Evolutionary conservation across 2,113 vertebrate species (phyloP).

Genomic region (Antechinus stuartii): DNA sequence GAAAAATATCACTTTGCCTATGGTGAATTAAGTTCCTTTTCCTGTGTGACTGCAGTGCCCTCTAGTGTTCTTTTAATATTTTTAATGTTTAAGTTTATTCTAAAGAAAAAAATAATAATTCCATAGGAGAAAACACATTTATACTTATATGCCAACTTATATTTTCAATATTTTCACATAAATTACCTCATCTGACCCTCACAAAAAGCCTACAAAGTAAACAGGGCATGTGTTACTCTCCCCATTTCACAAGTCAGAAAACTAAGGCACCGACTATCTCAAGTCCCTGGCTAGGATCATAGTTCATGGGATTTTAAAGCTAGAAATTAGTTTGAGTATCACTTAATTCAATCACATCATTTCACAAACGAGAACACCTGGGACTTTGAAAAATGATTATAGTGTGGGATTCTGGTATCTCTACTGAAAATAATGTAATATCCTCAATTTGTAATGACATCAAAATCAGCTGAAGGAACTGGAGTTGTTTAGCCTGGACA

Average conservation of each 20-base stretch:
- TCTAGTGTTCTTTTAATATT: not conserved
- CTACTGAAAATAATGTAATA: not conserved
- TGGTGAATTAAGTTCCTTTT: not conserved
- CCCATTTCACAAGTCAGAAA: not conserved
- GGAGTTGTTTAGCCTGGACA: not conserved
- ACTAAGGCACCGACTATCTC: not conserved
- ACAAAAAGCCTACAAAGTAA: not conserved
- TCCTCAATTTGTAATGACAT: not conserved
- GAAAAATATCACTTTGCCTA: not conserved
- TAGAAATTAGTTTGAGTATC: not conserved
- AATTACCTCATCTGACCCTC: not conserved
- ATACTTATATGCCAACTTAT: not conserved
- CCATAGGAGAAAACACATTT: not conserved
- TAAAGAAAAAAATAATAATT: not conserved
- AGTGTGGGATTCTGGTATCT: not conserved
- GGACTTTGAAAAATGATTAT: not conserved
- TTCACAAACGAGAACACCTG: not conserved
- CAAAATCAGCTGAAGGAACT: not conserved
- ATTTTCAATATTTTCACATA: not conserved
- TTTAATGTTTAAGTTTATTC: not conserved
- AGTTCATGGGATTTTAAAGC: not conserved
- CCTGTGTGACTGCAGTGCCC: not conserved
- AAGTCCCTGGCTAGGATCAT: not conserved
- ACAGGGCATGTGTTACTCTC: not conserved
- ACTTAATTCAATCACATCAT: not conserved